These are phyloP conservation scores for Trachops cirrhosus DNA, from an alignment of 2,797 vertebrate species.

Conservation along the genomic window DNA sequence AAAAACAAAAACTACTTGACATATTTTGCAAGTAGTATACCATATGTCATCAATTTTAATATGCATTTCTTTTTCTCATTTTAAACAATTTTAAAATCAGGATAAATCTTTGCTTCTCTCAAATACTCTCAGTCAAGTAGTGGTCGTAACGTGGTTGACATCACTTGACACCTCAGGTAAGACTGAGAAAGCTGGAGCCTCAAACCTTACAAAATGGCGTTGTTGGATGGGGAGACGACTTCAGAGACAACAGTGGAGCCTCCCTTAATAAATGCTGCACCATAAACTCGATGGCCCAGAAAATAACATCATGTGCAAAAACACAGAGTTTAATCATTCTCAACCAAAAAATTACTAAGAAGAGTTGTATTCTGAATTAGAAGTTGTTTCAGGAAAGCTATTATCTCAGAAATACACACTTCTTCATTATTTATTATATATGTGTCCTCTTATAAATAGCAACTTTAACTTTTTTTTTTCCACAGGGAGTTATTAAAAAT, in stretches of 20 bases:
- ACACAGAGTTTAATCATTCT: neutral
- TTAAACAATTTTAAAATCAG: neutral
- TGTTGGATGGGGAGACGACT: neutral
- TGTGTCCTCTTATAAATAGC: slow-evolving; percentile 33
- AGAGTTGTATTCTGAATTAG: neutral
- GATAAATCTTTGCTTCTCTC: neutral
- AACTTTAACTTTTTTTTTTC: slow-evolving; percentile 12
- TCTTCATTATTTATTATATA: slow-evolving; percentile 2
- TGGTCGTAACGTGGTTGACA: neutral
- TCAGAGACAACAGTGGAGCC: neutral
- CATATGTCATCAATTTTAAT: neutral
- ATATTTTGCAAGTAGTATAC: neutral
- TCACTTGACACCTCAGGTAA: neutral
- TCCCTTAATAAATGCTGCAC: neutral
- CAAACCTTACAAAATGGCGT: neutral
- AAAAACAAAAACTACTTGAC: neutral
- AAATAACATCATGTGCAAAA: neutral
- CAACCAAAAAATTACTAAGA: neutral
- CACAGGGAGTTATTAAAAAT: slow-evolving; percentile 33
- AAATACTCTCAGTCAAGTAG: neutral
- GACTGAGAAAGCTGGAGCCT: neutral
- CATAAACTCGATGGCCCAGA: neutral
- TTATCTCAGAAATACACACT: neutral
- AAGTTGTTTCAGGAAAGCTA: neutral
- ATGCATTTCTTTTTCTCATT: neutral